phyloP scores from a whole-genome alignment of 2,797 vertebrate genomes.

The Galago senegalensis region DNA sequence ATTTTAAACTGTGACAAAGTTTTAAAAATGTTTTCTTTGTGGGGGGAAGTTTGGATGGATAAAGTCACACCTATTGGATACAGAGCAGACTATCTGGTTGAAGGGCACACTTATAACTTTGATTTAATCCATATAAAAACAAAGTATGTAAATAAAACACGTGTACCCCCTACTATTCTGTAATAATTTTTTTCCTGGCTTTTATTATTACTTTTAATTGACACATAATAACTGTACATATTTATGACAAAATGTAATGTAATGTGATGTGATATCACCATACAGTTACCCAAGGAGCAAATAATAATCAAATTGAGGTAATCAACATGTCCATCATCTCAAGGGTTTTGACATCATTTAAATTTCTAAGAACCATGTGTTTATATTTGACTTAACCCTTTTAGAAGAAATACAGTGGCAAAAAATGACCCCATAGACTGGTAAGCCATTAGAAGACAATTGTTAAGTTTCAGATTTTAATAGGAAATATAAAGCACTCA shows the following conservation, averaged over 20 bases:
- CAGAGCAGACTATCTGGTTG: too few species aligned
- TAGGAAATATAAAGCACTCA: constrained; percentile 43
- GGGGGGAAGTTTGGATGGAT: too few species aligned
- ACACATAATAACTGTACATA: neutral
- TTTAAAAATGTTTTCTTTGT: neutral
- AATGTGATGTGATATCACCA: neutral
- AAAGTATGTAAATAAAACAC: too few species aligned
- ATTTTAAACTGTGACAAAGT: neutral
- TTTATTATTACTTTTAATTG: neutral
- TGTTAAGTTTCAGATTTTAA: neutral
- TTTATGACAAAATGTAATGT: neutral
- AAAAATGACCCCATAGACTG: neutral
- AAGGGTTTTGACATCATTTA: neutral
- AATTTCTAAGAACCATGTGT: neutral
- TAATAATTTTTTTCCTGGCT: neutral
- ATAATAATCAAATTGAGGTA: neutral
- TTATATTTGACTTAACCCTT: neutral
- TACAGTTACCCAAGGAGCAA: neutral
- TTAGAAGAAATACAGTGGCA: neutral
- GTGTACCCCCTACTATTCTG: too few species aligned
- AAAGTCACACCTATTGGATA: too few species aligned
- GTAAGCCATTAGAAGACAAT: neutral
- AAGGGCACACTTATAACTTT: too few species aligned
- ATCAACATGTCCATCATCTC: neutral
- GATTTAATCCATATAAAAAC: too few species aligned